A percentile compares a stretch with the other conserved stretches of the same genome.
phyloP scores from a whole-genome alignment of 2,888 invertebrate genomes.

The Patella depressa region DNA sequence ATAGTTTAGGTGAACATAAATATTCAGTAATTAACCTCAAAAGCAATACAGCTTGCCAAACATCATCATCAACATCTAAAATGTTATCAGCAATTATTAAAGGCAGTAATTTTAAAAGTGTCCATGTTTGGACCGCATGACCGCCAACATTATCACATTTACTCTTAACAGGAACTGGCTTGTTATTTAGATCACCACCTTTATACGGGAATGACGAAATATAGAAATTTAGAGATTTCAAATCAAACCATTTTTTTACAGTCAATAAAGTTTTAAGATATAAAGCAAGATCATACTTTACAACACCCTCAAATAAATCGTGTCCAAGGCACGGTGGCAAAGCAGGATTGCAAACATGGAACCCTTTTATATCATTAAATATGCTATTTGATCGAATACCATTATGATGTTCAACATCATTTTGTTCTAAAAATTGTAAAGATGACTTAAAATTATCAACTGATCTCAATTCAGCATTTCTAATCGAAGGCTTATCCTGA shows the following conservation, averaged over 20 bases:
- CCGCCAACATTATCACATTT: slow-evolving; percentile 18
- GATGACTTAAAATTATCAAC: background rate
- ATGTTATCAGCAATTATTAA: slow-evolving; percentile 3
- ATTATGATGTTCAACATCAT: background rate
- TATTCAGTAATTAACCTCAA: slow-evolving; percentile 15
- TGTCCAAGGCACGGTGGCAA: slow-evolving; percentile 3
- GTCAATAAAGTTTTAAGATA: background rate
- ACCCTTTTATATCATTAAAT: slow-evolving; percentile 1
- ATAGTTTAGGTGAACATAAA: slow-evolving; percentile 22
- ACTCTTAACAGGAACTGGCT: slow-evolving; percentile 1
- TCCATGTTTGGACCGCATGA: slow-evolving; percentile 29
- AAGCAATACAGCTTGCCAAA: slow-evolving; percentile 14
- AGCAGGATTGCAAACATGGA: background rate
- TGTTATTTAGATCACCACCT: slow-evolving; percentile 4
- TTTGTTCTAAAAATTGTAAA: background rate
- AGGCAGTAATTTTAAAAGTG: slow-evolving; percentile 19
- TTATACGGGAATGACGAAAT: slow-evolving; percentile 1
- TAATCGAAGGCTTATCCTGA: slow-evolving; percentile 1
- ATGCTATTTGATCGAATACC: background rate
- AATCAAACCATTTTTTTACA: background rate
- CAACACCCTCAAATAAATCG: background rate
- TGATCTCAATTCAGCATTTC: background rate
- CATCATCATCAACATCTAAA: slow-evolving; percentile 5
- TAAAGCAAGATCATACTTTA: background rate
- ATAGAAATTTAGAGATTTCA: background rate